Evolutionary conservation across 2,888 invertebrate genomes (phyloP), one percentile per base, ranked within the genome.

Genomic region (Hydrotaea cyrtoneurina): DNA sequence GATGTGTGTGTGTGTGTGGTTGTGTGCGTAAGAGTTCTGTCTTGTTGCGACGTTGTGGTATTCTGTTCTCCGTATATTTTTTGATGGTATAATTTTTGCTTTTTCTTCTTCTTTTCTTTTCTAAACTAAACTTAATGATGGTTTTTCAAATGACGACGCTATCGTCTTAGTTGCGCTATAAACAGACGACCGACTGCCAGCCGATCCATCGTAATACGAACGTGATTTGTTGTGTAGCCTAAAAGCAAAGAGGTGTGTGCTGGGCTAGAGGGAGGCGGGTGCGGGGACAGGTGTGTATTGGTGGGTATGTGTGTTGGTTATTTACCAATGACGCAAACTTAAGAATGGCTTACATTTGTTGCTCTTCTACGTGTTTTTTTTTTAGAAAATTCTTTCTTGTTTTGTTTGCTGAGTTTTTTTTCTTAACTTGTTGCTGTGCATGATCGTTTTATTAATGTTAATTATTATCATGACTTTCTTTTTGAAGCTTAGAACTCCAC

Each of bases 401-500:
- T 75, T 75, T 62, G 13, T 31, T 59, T 5, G 13, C 64, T 66
- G 15, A 76, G 36, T 59, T 59, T n/a, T n/a, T n/a, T n/a, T n/a
- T 72, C 11, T 39, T 57, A 74, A 59, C 74, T 53, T 74, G 76
- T 64, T 62, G 46, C 66, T 55, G 73, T 59, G 71, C 78, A 78
- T 80, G 80, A 80, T 80, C 78, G 43, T 62, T 80, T 79, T 69
- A 76, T 80, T 71, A 79, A 79, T 85, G 84, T 81, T 59, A 81
- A 79, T 55, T 80, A 53, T 85, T 78, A 75, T 77, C 74, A 46
- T 59, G 82, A 82, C 85, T 85, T 85, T 85, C 85, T 85, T 79
- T 80, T 85, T 64, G 73, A 71, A 64, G 76, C 55, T 74, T 62
- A 85, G 85, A 80, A 82, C 69, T 71, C 19, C 57, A n/a, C 39